Evolutionary conservation across 2,113 vertebrate genomes (phyloP).

Genomic region (Bos taurus): DNA sequence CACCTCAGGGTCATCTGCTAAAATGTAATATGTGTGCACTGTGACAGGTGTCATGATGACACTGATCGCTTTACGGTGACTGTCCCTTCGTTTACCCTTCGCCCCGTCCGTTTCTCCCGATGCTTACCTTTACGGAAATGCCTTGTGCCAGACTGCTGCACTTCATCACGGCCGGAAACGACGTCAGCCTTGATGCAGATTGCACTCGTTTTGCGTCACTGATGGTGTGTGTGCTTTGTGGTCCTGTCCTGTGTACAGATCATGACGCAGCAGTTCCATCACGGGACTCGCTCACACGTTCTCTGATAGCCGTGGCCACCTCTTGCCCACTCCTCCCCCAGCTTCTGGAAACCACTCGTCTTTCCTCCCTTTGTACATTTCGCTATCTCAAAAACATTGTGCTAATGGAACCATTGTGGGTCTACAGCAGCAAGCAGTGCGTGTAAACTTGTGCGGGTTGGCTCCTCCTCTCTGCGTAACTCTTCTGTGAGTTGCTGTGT

Average conservation of each 20-base stretch:
- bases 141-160: background rate
- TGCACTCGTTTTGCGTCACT: too few species aligned
- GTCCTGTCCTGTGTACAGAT: too few species aligned
- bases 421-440: rapidly evolving
- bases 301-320: background rate
- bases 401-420: too few species aligned
- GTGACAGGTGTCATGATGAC: background rate
- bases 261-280: background rate
- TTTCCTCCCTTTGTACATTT: background rate
- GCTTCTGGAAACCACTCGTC: background rate
- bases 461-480: background rate
- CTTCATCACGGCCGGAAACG: background rate
- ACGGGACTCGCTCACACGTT: background rate
- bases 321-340: background rate
- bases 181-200: background rate
- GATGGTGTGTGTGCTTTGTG: background rate
- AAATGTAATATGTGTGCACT: background rate
- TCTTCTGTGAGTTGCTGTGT: background rate
- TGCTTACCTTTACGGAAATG: background rate
- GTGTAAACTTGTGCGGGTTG: rapidly evolving
- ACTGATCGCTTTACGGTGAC: background rate
- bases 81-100: background rate
- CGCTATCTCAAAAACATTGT: background rate
- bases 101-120: background rate
- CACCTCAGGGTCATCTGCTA: too few species aligned